Evolutionary conservation across 2,888 invertebrate species (phyloP), one percentile per base, ranked within the genome.

Genomic region (Ormyrus thymus): DNA sequence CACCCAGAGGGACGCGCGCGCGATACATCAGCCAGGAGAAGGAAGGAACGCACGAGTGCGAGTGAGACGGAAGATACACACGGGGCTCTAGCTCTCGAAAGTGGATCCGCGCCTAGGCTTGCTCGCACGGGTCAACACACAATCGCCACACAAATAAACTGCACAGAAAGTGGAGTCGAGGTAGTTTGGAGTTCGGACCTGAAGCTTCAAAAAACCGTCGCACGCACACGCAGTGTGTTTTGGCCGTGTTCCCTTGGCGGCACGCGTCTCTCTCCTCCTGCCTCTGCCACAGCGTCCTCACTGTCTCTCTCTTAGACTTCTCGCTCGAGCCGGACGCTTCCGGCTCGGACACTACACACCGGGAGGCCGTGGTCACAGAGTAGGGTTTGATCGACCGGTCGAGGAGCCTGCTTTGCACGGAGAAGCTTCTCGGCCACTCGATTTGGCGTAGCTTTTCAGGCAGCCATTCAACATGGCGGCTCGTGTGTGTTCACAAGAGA

Each of bases 391-490:
- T 29, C 29, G 29, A 29, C 29, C 29, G 29, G 11, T 53, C 10
- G n/a, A 5, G n/a, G 10, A 53, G 29, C 29, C 29, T 29, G 82
- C 72, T 29, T 29, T 29, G 81, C 72, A 79, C 82, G 84, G 81
- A 82, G 81, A 80, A 85, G 82, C 86, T 85, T 84, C 83, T 84
- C 85, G 83, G 83, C 82, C 84, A 85, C 86, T 87, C 86, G 84
- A 86, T 87, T 88, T 87, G 85, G 86, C 87, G 86, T 87, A 86
- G 88, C 88, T 88, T 87, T 87, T 84, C 81, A 61, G 59, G 71
- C 79, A 29, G 68, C 82, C 83, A 87, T 88, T 89, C 91, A 91
- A 91, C 90, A 91, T 91, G 91, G 91, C 91, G 91, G 90, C 88
- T 86, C 64, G 59, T 70, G 76, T 70, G 76, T 56, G 59, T 56